Evolutionary conservation across 2,888 invertebrate species (phyloP).

Genomic region (Cheilosia grossa): DNA sequence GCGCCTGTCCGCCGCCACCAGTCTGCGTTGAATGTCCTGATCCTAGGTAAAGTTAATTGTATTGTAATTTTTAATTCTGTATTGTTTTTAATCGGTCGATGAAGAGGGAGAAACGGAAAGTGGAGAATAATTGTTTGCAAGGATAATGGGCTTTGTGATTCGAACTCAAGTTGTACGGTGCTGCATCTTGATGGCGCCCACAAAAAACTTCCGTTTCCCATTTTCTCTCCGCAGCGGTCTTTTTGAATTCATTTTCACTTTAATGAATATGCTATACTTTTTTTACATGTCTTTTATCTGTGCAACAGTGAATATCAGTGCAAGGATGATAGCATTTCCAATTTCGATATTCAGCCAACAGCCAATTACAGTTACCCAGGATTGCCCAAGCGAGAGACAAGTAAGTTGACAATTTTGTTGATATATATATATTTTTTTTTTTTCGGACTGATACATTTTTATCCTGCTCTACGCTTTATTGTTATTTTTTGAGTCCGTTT

Average conservation of each 20-base stretch:
- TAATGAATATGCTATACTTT: conserved; percentile 25
- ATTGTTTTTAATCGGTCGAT: conserved; percentile 11
- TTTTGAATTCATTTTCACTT: conserved; percentile 20
- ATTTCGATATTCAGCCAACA: conserved; percentile 85
- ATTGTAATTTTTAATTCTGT: conserved; percentile 48
- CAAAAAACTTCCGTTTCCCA: conserved; percentile 36
- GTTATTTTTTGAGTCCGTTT: conserved; percentile 10
- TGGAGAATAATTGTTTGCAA: conserved; percentile 4
- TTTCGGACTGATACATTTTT: neutral
- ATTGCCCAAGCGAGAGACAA: conserved; percentile 83
- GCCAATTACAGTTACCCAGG: conserved; percentile 86
- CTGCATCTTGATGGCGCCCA: conserved; percentile 37
- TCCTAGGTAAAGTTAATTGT: conserved; percentile 80
- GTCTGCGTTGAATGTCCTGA: conserved; percentile 87
- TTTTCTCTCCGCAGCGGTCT: neutral
- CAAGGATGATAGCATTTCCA: conserved; percentile 85
- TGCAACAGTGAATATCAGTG: conserved; percentile 84
- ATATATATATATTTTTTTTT: conserved; percentile 15
- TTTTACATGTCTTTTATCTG: conserved; percentile 21
- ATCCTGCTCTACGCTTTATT: neutral
- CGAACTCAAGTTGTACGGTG: neutral
- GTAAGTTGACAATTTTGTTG: conserved; percentile 77
- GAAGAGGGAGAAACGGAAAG: neutral
- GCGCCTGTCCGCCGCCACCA: conserved; percentile 85
- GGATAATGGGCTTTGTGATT: conserved; percentile 7